Evolutionary conservation across 2,113 vertebrate genomes (phyloP).

Genomic region (Dicaeum eximium): DNA sequence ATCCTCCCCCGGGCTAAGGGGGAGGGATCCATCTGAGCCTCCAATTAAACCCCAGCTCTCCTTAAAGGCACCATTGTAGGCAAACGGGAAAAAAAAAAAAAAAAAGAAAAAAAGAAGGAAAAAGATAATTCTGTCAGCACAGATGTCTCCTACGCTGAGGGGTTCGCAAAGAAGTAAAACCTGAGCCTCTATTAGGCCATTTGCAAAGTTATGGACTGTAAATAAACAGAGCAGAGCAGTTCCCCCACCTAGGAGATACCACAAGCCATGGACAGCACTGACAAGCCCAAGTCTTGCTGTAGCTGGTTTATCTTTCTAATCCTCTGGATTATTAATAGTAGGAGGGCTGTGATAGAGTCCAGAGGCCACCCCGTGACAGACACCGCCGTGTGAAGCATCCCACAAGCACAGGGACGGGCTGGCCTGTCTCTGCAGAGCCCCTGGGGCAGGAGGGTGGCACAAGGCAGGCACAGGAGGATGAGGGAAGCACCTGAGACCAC

Average conservation of each 20-base stretch:
- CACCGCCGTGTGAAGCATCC: constrained; percentile 16
- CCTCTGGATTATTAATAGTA: constrained; percentile 61
- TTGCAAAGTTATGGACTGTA: constrained; percentile 41
- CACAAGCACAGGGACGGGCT: neutral
- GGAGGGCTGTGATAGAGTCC: constrained; percentile 41
- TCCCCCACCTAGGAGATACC: constrained; percentile 22
- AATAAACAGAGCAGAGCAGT: constrained; percentile 1
- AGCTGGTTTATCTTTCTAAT: constrained; percentile 47
- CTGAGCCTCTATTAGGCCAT: neutral
- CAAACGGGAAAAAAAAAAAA: fast-evolving
- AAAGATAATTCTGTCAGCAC: constrained; percentile 62
- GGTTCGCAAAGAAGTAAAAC: constrained; percentile 44
- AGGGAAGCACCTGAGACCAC: neutral
- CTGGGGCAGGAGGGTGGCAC: neutral
- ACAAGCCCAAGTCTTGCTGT: neutral
- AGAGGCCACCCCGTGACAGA: constrained; percentile 28
- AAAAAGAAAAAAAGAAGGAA: neutral
- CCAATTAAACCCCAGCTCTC: constrained; percentile 21
- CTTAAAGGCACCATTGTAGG: constrained; percentile 8
- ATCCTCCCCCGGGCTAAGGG: neutral
- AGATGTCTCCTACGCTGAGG: constrained; percentile 44
- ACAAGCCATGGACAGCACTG: constrained; percentile 1
- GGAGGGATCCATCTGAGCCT: neutral
- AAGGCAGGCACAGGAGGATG: neutral
- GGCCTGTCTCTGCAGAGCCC: neutral